Conservation (phyloP, 2,113 vertebrate genomes). For the Sminthopsis crassicaudata region DNA sequence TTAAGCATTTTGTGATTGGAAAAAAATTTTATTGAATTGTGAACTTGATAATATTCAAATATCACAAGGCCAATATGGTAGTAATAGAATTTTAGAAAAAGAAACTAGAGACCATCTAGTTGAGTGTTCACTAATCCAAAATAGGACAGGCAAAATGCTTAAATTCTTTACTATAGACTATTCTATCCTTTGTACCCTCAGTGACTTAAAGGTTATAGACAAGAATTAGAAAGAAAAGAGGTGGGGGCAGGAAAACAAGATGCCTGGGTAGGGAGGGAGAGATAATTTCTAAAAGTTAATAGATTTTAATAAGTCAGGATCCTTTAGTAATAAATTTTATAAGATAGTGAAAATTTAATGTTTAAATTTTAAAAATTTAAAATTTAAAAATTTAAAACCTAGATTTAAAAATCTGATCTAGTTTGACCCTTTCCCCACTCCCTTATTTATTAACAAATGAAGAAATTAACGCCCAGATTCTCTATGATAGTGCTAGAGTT, state of each 20-base stretch:
- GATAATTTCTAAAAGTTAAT: background rate
- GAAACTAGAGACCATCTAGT: background rate
- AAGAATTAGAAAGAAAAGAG: background rate
- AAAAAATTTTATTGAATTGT: conserved; percentile 1
- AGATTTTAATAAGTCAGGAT: background rate
- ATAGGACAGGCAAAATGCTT: background rate
- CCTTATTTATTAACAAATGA: background rate
- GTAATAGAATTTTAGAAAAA: background rate
- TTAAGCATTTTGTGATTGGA: background rate
- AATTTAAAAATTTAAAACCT: too few species aligned
- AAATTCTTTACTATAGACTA: background rate
- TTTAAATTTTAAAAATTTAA: too few species aligned
- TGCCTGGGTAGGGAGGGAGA: background rate
- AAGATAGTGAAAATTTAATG: background rate
- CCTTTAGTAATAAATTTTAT: background rate
- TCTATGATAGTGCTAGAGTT: background rate
- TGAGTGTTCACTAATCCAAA: background rate
- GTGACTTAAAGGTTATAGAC: background rate
- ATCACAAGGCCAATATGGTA: background rate
- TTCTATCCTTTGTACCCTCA: background rate
- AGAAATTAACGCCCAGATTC: background rate
- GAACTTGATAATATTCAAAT: background rate
- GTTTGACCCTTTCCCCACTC: background rate
- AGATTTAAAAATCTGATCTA: background rate
- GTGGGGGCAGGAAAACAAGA: background rate